These are phyloP conservation scores for Leptinotarsa rubiginosa DNA, from an alignment of 2,888 invertebrate genomes.

Conservation along the genomic window DNA sequence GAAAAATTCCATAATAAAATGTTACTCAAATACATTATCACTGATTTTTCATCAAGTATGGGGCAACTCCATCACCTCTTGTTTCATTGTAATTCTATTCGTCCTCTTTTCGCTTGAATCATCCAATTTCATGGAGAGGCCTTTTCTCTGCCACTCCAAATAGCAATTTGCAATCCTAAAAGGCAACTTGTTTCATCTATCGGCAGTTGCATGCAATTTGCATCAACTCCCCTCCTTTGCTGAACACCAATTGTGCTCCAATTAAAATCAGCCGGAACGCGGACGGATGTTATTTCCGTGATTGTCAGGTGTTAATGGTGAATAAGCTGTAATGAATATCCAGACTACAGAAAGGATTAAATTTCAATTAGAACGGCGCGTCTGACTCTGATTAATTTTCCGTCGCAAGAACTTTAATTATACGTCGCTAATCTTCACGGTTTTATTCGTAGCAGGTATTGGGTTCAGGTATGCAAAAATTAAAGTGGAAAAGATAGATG, in stretches of 20 bases:
- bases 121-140: background rate
- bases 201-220: background rate
- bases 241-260: constrained; percentile 1
- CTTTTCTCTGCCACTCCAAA: background rate
- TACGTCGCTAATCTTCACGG: constrained; percentile 3
- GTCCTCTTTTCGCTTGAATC: background rate
- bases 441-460: background rate
- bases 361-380: constrained; percentile 10
- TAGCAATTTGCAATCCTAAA: background rate
- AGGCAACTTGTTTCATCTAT: background rate
- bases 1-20: no score
- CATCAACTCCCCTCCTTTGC: background rate
- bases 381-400: constrained; percentile 1
- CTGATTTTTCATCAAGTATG: no score
- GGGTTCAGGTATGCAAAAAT: background rate
- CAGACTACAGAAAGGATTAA: constrained; percentile 17
- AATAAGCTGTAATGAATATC: constrained; percentile 18
- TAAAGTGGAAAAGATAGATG: background rate
- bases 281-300: constrained; percentile 11
- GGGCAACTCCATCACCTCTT: no score
- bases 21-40: no score
- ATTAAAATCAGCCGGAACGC: constrained; percentile 13
- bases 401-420: background rate
- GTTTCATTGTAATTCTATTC: background rate
- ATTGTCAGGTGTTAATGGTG: constrained; percentile 16